Evolutionary conservation across 2,797 vertebrate species (phyloP).

Genomic region (Ctenosaura bakeri): DNA sequence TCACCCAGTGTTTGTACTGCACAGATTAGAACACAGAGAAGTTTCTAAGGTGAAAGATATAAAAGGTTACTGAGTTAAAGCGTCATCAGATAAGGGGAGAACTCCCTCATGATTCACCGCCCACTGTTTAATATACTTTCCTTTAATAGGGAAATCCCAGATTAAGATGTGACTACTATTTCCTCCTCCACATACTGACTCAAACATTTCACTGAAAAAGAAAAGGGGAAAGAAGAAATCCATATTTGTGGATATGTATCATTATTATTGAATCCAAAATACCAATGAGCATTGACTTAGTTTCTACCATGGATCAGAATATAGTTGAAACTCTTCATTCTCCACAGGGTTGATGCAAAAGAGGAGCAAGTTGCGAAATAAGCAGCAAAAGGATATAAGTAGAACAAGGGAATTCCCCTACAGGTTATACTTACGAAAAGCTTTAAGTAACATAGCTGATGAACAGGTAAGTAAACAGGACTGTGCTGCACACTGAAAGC

Average conservation of each 20-base stretch:
- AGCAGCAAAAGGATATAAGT: slow-evolving; percentile 52
- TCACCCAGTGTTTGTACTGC: slow-evolving; percentile 14
- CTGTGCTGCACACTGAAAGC: not conserved
- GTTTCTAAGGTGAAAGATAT: slow-evolving; percentile 16
- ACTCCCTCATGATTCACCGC: slow-evolving; percentile 22
- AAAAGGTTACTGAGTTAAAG: slow-evolving; percentile 44
- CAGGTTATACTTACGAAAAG: slow-evolving; percentile 42
- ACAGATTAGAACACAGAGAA: slow-evolving; percentile 26
- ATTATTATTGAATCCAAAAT: not conserved
- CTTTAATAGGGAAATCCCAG: slow-evolving; percentile 61
- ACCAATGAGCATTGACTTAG: slow-evolving; percentile 26
- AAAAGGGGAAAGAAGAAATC: slow-evolving; percentile 21
- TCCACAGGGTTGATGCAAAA: slow-evolving; percentile 54
- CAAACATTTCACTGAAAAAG: slow-evolving; percentile 11
- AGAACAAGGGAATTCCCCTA: slow-evolving; percentile 67
- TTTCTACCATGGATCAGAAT: slow-evolving; percentile 44
- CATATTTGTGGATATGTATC: slow-evolving; percentile 18
- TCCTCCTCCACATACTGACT: slow-evolving; percentile 53
- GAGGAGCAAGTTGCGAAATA: slow-evolving; percentile 58
- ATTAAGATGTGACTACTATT: slow-evolving; percentile 39
- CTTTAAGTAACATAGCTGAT: slow-evolving; percentile 54
- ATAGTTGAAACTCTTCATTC: slow-evolving; percentile 37
- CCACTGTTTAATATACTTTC: slow-evolving; percentile 40
- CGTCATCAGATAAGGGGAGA: slow-evolving; percentile 35
- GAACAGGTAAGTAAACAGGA: slow-evolving; percentile 10